Base-by-base conservation (phyloP, 2,797 vertebrate genomes). In the Falco columbarius region DNA sequence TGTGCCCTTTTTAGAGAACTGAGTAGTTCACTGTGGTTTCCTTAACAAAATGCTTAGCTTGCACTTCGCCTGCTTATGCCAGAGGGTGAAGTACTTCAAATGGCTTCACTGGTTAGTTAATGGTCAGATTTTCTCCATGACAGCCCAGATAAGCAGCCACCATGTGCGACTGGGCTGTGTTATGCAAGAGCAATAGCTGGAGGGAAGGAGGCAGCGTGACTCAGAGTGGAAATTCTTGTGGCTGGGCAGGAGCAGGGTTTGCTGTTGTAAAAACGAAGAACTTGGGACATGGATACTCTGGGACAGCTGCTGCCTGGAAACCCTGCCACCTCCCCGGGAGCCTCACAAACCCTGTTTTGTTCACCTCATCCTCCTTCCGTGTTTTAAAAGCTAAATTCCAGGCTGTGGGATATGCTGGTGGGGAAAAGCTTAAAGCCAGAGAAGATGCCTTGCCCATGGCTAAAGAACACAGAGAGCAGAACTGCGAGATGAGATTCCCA, bases 141-240 rank as follows among this genome's bases (percentile, higher is more conserved):
- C 47, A 95, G 86, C 87, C 86, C 93, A 92, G 66, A 92, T 83
- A 75, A 86, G 72, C 67, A 85, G 82, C 76, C 66, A 73, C 61
- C 47, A 55, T 89, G 63, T 79, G 65, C 1, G 22, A 75, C 59
- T 77, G 49, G 54, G 66, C 55, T 86, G 44, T 0, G 4, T 93
- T 94, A 94, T 32, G 56, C 89, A 95, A 97, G 49, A 94, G 65
- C 56, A 91, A 86, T 88, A 93, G 93, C 92, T 94, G 61, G 67
- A 89, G 72, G 59, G 86, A 93, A 90, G 62, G 29, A 93, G 65
- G 58, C 34, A 70, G 76, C 4, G 17, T 94, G 84, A 97, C 66
- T 95, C 93, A 95, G 77, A 96, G 65, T 68, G 68, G 88, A 96
- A 97, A 97, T 93, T 94, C 86, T 56, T 93, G 95, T 93, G 94